phyloP scores from a whole-genome alignment of 2,797 vertebrate species.

The Xiphorhynchus erythropygius region DNA sequence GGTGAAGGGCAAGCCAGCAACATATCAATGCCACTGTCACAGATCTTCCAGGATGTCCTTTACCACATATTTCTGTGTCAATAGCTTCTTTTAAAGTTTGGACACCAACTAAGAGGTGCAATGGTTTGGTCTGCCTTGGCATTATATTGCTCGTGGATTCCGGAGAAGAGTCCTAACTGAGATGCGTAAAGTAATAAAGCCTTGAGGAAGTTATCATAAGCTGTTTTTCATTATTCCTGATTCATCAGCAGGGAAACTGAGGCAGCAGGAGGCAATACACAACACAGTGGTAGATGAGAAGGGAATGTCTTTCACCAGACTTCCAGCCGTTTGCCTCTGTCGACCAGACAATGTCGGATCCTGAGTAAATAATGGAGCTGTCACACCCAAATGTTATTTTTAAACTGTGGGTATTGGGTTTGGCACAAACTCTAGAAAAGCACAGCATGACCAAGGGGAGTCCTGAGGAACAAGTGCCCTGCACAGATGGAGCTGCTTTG shows the following conservation, averaged over 20 bases:
- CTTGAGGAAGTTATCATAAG: background rate
- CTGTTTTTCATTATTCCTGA: background rate
- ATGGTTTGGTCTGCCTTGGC: background rate
- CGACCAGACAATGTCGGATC: background rate
- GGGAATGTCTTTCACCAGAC: background rate
- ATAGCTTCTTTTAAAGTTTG: background rate
- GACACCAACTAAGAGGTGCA: background rate
- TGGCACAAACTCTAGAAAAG: conserved; percentile 24
- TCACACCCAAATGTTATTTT: conserved; percentile 45
- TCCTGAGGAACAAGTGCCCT: conserved; percentile 45
- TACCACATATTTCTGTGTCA: background rate
- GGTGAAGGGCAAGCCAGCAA: background rate
- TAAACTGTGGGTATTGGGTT: background rate
- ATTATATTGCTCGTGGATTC: background rate
- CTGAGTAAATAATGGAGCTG: conserved; percentile 35
- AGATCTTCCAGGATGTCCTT: background rate
- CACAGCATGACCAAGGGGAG: conserved; percentile 9
- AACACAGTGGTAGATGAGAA: background rate
- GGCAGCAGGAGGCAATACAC: background rate
- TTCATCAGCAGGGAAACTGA: conserved; percentile 43
- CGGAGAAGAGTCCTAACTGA: background rate
- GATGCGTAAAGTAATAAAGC: background rate
- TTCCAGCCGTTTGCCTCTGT: background rate
- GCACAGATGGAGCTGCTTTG: conserved; percentile 38
- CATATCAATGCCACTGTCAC: background rate